Conservation (phyloP, 2,797 vertebrate genomes). For the Phaenicophaeus curvirostris region DNA sequence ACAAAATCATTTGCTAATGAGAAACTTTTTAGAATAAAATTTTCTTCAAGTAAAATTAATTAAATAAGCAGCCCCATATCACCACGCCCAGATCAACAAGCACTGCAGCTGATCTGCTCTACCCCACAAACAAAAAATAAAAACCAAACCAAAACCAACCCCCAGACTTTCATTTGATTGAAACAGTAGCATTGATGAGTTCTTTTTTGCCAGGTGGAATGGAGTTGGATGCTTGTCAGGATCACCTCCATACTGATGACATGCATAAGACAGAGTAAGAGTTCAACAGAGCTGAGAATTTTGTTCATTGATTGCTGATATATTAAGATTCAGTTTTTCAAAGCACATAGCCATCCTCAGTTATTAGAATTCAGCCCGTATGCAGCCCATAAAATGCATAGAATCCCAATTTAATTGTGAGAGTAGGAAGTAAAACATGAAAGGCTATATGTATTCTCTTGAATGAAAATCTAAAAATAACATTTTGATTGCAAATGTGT, state of each 20-base stretch:
- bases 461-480: background rate
- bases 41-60: background rate
- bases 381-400: background rate
- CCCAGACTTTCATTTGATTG: background rate
- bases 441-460: background rate
- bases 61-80: background rate
- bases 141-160: too few species aligned
- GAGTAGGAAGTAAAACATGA: background rate
- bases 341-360: background rate
- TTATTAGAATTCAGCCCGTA: background rate
- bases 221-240: background rate
- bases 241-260: background rate
- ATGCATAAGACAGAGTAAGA: background rate
- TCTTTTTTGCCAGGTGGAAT: background rate
- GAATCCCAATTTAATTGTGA: background rate
- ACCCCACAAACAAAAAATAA: background rate
- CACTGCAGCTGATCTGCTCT: background rate
- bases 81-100: background rate
- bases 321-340: background rate
- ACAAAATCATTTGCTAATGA: background rate
- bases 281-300: background rate
- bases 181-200: accelerated
- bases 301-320: background rate
- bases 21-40: background rate
- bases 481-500: background rate